A percentile compares a stretch with the other conserved stretches of the same genome.
phyloP scores from a whole-genome alignment of 2,888 invertebrate species.

The Aphelenchoides bicaudatus region DNA sequence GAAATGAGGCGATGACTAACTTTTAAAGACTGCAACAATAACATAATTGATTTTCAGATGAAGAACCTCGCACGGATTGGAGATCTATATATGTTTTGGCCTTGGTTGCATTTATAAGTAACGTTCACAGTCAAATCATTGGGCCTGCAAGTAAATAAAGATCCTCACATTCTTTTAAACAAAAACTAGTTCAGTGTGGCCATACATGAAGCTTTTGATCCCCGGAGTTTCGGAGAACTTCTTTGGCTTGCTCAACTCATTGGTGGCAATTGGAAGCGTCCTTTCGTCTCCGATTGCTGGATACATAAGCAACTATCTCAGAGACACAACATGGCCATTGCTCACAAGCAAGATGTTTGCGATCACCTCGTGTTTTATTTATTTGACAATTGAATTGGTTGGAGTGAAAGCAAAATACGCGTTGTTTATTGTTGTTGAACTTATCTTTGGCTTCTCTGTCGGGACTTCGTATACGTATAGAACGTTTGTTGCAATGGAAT shows the following conservation, averaged over 20 bases:
- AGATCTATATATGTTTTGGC: slow-evolving; percentile 33
- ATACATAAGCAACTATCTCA: slow-evolving; percentile 24
- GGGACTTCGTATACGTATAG: slow-evolving; percentile 19
- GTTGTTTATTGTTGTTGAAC: slow-evolving; percentile 32
- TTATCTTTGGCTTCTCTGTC: slow-evolving; percentile 31
- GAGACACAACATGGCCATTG: slow-evolving; percentile 31
- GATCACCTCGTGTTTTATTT: slow-evolving; percentile 29
- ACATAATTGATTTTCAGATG: too few relatives aligned
- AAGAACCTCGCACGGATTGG: slow-evolving; percentile 36
- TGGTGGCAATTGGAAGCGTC: slow-evolving; percentile 31
- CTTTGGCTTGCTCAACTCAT: slow-evolving; percentile 30
- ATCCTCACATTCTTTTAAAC: too few relatives aligned
- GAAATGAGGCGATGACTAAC: too few relatives aligned
- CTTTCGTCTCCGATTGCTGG: slow-evolving; percentile 27
- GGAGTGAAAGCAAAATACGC: slow-evolving; percentile 24
- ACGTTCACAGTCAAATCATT: slow-evolving; percentile 27
- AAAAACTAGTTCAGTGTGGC: too few relatives aligned
- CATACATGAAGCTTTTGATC: slow-evolving; percentile 24
- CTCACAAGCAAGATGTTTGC: slow-evolving; percentile 30
- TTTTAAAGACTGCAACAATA: too few relatives aligned
- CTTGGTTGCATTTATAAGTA: slow-evolving; percentile 33
- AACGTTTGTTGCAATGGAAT: slow-evolving; percentile 37
- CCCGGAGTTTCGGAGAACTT: slow-evolving; percentile 28
- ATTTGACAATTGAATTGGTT: slow-evolving; percentile 26
- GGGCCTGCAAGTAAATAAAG: too few relatives aligned